Conservation (phyloP, 2,113 vertebrate species). For the Ophthalmolycus amberensis region DNA sequence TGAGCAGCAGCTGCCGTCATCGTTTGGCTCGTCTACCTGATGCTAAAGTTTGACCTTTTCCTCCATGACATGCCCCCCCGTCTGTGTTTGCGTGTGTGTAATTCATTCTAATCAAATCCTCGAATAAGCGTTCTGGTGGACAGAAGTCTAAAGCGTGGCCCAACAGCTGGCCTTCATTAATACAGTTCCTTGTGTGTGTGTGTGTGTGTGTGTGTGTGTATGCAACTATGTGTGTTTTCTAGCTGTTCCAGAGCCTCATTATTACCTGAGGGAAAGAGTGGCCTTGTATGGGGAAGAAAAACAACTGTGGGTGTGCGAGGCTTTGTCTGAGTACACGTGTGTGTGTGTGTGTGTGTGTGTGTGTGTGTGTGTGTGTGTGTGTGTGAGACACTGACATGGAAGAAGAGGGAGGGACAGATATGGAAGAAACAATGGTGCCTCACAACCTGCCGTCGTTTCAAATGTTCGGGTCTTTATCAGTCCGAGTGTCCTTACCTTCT, state of each 20-base stretch:
- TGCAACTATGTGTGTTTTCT: conserved; percentile 8
- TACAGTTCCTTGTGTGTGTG: neutral
- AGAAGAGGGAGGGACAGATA: neutral
- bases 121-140: conserved; percentile 5
- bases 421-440: neutral
- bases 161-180: conserved; percentile 50
- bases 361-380: neutral
- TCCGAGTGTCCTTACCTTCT: conserved; percentile 85
- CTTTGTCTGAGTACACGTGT: neutral
- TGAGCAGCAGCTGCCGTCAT: conserved; percentile 6
- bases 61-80: neutral
- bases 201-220: conserved; percentile 2
- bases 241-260: conserved; percentile 23
- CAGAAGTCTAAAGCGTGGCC: neutral
- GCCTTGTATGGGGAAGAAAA: conserved; percentile 65
- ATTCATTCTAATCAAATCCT: conserved; percentile 9
- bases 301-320: conserved; percentile 7
- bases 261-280: conserved; percentile 42
- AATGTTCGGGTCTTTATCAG: neutral
- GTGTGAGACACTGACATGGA: neutral
- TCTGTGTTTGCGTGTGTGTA: neutral
- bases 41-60: conserved; percentile 14
- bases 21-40: neutral
- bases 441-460: neutral
- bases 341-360: too few species aligned